Evolutionary conservation across 2,797 vertebrate genomes (phyloP).

Genomic region (Lindbergichthys nudifrons): DNA sequence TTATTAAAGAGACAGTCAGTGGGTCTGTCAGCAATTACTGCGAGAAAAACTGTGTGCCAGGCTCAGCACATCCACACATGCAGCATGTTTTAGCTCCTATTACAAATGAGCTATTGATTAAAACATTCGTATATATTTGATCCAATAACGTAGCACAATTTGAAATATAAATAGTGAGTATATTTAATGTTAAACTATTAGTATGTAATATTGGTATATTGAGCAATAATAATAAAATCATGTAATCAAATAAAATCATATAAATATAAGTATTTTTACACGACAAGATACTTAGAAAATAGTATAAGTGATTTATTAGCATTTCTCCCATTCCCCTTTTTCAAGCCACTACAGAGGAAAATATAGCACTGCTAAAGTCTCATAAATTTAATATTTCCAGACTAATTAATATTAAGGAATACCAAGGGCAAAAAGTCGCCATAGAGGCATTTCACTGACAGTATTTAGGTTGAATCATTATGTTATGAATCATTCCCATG

Average conservation of each 20-base stretch:
- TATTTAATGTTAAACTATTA: not conserved
- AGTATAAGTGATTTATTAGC: not conserved
- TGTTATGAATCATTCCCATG: slow-evolving; percentile 44
- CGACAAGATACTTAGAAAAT: not conserved
- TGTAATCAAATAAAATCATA: not conserved
- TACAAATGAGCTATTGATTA: not conserved
- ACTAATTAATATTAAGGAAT: slow-evolving; percentile 43
- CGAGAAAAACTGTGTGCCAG: not conserved
- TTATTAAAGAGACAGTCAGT: slow-evolving; percentile 60
- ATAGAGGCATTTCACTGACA: slow-evolving; percentile 15
- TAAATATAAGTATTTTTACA: not conserved
- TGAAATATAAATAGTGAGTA: not conserved
- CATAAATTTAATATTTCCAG: not conserved
- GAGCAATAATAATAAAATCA: not conserved
- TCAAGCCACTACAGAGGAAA: not conserved
- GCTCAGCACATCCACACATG: slow-evolving; percentile 2
- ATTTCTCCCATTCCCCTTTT: not conserved
- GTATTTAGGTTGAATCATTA: slow-evolving; percentile 54
- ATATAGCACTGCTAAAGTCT: not conserved
- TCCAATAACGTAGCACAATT: not conserved
- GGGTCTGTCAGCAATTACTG: slow-evolving; percentile 49
- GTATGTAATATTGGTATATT: not conserved
- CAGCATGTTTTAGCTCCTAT: slow-evolving; percentile 8
- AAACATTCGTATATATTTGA: not conserved
- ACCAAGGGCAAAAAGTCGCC: slow-evolving; percentile 17